A percentile compares a stretch with the other conserved stretches of the same genome.
phyloP scores from a whole-genome alignment of 2,888 invertebrate species.

The Imbricaverruca yamaguchii region DNA sequence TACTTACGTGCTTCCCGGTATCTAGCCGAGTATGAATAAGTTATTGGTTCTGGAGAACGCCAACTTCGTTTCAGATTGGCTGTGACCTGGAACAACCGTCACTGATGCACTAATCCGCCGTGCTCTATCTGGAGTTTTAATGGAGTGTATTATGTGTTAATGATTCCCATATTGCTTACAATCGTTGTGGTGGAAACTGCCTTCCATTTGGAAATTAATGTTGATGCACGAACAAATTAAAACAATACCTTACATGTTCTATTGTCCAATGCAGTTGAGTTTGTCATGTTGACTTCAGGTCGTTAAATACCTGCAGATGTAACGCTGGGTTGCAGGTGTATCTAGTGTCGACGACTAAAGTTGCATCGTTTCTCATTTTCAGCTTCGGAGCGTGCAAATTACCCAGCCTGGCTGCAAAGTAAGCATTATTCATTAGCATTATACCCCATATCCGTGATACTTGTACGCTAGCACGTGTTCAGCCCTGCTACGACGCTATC shows the following conservation, averaged over 20 bases:
- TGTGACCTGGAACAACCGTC: not conserved
- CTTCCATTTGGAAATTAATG: no score
- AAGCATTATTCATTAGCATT: slow-evolving; percentile 8
- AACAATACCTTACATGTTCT: no score
- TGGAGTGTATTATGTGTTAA: no score
- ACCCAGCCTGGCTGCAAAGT: slow-evolving; percentile 23
- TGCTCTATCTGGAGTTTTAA: not conserved
- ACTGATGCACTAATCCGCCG: not conserved
- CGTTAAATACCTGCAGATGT: no score
- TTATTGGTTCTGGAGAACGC: not conserved
- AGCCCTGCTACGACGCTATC: not conserved
- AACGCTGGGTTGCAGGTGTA: not conserved
- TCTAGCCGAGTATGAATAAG: not conserved
- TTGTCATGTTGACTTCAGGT: no score
- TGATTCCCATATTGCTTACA: no score
- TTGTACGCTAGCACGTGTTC: not conserved
- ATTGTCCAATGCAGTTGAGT: no score
- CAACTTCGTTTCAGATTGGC: not conserved
- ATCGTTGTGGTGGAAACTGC: no score
- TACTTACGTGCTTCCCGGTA: not conserved
- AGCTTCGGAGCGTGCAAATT: slow-evolving; percentile 9
- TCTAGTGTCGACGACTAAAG: not conserved
- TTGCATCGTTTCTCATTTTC: slow-evolving; percentile 9
- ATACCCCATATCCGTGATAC: not conserved
- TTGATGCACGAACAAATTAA: no score